Evolutionary conservation across 2,113 vertebrate species (phyloP).

Genomic region (Myotis brandtii): DNA sequence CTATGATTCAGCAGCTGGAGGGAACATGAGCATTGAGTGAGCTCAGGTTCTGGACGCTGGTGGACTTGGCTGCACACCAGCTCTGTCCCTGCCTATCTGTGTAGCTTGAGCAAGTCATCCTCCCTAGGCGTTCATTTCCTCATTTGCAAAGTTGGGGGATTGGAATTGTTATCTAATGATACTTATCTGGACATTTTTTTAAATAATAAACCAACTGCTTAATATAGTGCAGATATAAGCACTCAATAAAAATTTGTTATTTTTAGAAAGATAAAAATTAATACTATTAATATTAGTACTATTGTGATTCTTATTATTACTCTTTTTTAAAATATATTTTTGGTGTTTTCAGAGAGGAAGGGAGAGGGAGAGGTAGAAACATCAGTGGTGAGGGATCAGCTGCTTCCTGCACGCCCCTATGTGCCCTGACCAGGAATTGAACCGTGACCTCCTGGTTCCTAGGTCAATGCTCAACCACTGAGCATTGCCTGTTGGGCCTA

Average conservation of each 20-base stretch:
- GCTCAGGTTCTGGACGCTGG: neutral
- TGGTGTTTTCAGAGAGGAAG: too few species aligned
- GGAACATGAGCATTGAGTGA: neutral
- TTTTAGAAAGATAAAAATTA: neutral
- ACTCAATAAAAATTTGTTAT: neutral
- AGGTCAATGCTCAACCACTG: too few species aligned
- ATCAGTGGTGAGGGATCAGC: too few species aligned
- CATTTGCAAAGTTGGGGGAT: neutral
- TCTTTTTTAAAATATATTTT: too few species aligned
- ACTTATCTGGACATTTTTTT: neutral
- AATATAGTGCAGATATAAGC: neutral
- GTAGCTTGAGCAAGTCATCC: neutral
- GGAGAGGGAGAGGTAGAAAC: too few species aligned
- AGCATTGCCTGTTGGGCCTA: too few species aligned
- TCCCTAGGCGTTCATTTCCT: neutral
- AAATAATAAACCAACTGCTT: neutral
- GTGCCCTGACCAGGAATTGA: too few species aligned
- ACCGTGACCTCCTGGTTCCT: too few species aligned
- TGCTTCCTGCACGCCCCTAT: too few species aligned
- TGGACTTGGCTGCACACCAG: neutral
- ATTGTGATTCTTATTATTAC: neutral
- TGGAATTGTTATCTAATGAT: neutral
- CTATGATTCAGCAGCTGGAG: neutral
- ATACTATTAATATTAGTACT: neutral
- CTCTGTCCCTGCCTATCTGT: neutral